Conservation (phyloP, 2,888 invertebrate genomes). For the Sylvicola fuscatus region DNA sequence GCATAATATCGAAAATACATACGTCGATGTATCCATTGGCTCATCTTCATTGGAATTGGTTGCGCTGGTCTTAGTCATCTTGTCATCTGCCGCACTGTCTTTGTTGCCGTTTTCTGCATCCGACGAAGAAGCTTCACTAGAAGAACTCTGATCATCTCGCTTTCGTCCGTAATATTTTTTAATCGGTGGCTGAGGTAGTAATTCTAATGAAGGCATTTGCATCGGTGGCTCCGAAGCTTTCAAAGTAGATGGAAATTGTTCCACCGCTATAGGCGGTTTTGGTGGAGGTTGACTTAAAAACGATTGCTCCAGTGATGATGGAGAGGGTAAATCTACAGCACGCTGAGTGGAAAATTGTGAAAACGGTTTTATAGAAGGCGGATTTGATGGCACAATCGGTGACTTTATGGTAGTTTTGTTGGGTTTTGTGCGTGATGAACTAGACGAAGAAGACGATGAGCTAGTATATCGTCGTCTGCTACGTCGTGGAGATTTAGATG, state of each 20-base stretch:
- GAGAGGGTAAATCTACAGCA: conserved; percentile 1
- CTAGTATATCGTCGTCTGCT: neutral
- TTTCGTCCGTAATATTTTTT: conserved; percentile 36
- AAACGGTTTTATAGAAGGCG: conserved; percentile 2
- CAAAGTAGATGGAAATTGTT: neutral
- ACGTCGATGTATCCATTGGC: conserved; percentile 10
- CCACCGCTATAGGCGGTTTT: neutral
- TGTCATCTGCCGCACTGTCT: conserved; percentile 10
- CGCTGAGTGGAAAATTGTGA: neutral
- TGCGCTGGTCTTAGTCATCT: conserved; percentile 1
- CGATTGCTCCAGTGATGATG: neutral
- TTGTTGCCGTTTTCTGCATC: conserved; percentile 15
- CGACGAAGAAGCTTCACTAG: conserved; percentile 18
- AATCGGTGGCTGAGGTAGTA: conserved; percentile 18
- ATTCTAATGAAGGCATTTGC: neutral
- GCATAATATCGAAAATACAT: conserved; percentile 2
- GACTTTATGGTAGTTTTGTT: conserved; percentile 20
- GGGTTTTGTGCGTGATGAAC: conserved; percentile 12
- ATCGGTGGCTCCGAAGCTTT: neutral
- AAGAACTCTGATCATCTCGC: conserved; percentile 31
- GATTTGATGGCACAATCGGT: conserved; percentile 9
- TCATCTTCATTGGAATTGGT: conserved; percentile 2
- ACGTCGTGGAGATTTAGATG: neutral
- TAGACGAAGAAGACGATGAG: conserved; percentile 4
- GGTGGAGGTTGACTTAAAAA: neutral